These are phyloP conservation scores for Neosilurus hyrtlii DNA, from an alignment of 2,797 vertebrate genomes.

Conservation along the genomic window DNA sequence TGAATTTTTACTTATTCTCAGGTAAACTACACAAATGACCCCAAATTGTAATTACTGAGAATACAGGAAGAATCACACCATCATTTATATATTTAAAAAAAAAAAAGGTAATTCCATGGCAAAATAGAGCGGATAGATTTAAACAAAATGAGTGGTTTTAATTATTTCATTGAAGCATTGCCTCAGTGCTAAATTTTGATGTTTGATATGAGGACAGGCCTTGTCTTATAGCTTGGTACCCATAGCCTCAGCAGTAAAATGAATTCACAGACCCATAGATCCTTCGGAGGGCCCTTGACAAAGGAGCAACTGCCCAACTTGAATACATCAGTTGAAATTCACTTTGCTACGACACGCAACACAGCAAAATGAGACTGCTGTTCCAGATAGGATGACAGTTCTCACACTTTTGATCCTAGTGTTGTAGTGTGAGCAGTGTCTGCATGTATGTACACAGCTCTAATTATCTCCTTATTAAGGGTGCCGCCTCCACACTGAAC, in stretches of 20 bases:
- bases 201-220: background rate
- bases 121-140: background rate
- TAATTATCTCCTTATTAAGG: conserved; percentile 55
- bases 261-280: background rate
- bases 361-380: conserved; percentile 18
- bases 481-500: conserved; percentile 41
- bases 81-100: too few species aligned
- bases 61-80: background rate
- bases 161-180: background rate
- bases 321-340: conserved; percentile 9
- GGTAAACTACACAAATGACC: too few species aligned
- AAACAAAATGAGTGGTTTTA: background rate
- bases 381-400: conserved; percentile 51
- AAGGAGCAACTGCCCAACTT: background rate
- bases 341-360: conserved; percentile 30
- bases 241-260: background rate
- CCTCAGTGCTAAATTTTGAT: background rate
- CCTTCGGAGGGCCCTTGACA: background rate
- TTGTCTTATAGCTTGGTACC: background rate
- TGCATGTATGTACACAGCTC: conserved; percentile 54
- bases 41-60: background rate
- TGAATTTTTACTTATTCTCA: background rate
- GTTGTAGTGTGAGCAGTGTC: conserved; percentile 47
- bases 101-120: too few species aligned
- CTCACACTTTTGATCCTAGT: conserved; percentile 52